phyloP scores from a whole-genome alignment of 2,113 vertebrate species.

The Columba livia region DNA sequence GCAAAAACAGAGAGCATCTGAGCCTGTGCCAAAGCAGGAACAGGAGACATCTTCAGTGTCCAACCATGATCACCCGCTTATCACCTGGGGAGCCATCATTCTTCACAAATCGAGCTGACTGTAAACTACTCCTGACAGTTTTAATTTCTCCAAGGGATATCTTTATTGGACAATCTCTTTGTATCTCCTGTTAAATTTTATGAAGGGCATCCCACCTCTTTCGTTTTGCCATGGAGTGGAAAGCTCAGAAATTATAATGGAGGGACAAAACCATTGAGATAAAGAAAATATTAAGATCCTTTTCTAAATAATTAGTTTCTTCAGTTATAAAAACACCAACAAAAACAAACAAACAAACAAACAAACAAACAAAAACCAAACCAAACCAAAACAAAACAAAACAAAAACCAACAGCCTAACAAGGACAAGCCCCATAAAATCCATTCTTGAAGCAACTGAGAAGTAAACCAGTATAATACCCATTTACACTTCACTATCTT shows the following conservation, averaged over 20 bases:
- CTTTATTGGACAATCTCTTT: not conserved
- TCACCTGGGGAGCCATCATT: not conserved
- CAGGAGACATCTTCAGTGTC: not conserved
- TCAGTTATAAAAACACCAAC: not conserved
- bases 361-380: no score
- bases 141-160: slow-evolving; percentile 23
- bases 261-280: not conserved
- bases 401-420: not conserved
- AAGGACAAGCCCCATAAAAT: not conserved
- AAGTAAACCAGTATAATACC: not conserved
- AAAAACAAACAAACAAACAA: not conserved
- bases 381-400: no score
- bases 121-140: slow-evolving; percentile 51
- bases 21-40: not conserved
- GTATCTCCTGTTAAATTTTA: not conserved
- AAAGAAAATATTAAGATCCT: not conserved
- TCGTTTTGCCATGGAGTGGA: not conserved
- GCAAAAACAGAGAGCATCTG: not conserved
- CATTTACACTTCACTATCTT: not conserved
- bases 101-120: not conserved
- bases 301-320: not conserved
- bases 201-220: not conserved
- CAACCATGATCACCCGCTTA: fast-evolving
- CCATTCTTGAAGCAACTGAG: not conserved
- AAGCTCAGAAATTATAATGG: not conserved